Percentiles rank a stretch among this genome's conserved stretches.
phyloP scores from a whole-genome alignment of 2,888 invertebrate genomes.

The Cryptops parisi region DNA sequence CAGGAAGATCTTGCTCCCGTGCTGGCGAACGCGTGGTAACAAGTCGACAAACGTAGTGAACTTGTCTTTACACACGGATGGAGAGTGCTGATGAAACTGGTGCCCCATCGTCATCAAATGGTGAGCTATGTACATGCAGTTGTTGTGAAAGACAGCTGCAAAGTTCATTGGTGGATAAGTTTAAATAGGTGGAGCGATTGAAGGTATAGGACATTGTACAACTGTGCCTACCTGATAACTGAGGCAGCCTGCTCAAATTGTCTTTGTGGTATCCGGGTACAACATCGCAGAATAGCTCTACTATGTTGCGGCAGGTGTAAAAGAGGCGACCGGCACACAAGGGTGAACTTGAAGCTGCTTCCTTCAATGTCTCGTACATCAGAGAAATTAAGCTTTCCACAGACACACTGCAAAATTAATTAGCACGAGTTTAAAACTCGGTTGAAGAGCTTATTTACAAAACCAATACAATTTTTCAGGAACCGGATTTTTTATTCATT shows the following conservation, averaged over 20 bases:
- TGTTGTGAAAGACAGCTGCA: constrained; percentile 72
- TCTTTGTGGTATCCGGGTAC: constrained; percentile 67
- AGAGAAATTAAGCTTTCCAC: constrained; percentile 5
- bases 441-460: too few relatives aligned
- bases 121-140: constrained; percentile 75
- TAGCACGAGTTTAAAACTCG: too few relatives aligned
- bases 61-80: constrained; percentile 39
- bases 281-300: constrained; percentile 59
- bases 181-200: too few relatives aligned
- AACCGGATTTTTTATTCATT: too few relatives aligned
- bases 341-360: constrained; percentile 27
- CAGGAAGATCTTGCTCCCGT: constrained; percentile 54
- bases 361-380: constrained; percentile 8
- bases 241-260: constrained; percentile 66
- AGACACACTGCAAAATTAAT: constrained; percentile 10
- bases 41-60: constrained; percentile 51
- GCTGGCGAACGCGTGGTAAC: constrained; percentile 47
- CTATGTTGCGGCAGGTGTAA: constrained; percentile 52
- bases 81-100: constrained; percentile 49
- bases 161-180: constrained; percentile 20
- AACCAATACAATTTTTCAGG: too few relatives aligned
- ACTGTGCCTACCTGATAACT: constrained; percentile 72
- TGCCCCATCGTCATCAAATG: constrained; percentile 49
- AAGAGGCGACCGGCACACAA: constrained; percentile 48
- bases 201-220: too few relatives aligned